Evolutionary conservation across 2,113 vertebrate genomes (phyloP), one percentile per base, ranked within the genome.

Genomic region (Hippocampus guttulatus): DNA sequence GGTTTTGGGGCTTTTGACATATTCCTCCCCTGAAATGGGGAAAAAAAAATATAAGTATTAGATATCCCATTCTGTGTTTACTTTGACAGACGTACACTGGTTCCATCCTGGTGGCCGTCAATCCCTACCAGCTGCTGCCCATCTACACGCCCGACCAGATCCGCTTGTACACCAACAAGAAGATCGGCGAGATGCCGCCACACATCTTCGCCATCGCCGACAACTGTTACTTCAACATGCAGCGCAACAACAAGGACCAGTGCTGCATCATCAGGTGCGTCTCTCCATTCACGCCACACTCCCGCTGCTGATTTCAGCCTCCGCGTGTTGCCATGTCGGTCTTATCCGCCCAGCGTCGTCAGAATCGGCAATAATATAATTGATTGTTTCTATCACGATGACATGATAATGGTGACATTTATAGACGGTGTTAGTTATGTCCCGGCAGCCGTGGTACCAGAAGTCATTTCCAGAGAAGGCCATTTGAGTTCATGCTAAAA

Each of bases 181-280:
- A 99, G 91, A 98, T 99, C 0, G 97, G 97, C 0, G 97, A 99
- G 89, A 92, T 99, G 95, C 95, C 97, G 0, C 97, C 97, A 0
- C 97, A 99, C 88, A 98, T 99, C 83, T 99, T 99, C 0, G 95
- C 97, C 72, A 98, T 99, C 0, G 97, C 97, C 0, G 97, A 99
- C 91, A 99, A 98, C 81, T 99, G 97, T 82, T 99, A 98, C 90
- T 98, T 96, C 91, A 99, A 97, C 91, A 98, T 99, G 97, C 95
- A 98, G 69, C 92, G 97, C 9, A 98, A 96, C 88, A 95, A 93
- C 91, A 96, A 94, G 66, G 96, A 98, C 87, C 97, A 99, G 88
- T 98, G 97, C 69, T 98, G 97, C 62, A 98, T 99, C 86, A 99
- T 99, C 82, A 99, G 97, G 97, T 96, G 74, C 6, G 57, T 47